Base-by-base conservation (phyloP, 2,797 vertebrate species). In the Poecile montanus region DNA sequence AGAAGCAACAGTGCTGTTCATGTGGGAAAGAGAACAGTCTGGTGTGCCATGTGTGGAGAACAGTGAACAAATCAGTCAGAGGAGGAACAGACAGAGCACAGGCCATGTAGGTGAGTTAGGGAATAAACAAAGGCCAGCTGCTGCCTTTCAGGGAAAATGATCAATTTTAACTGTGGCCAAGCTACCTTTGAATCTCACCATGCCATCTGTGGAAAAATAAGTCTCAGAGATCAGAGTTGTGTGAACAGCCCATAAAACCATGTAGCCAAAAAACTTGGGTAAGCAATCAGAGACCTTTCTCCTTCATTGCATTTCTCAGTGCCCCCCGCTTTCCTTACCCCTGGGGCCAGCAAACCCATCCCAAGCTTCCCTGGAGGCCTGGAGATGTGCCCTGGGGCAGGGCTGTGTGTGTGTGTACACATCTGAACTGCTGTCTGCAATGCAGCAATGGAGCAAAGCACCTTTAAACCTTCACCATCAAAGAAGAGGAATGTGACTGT, bases 161-260 rank as follows among this genome's bases (percentile, higher is more conserved):
- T 45, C 38, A 19, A 0, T 54, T 70, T 75, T 57, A 50, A 17
- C 79, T 42, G 22, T 19, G 65, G 19, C 47, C 54, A 51, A 75
- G 60, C 56, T 86, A 40, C 51, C 58, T 67, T 89, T 17, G 16
- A 22, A 42, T 79, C 44, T 75, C 54, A 17, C 22, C 5, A 0
- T 25, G 36, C 30, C 25, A 23, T n/a, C 51, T 89, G 19, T 5
- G 12, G 53, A 19, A 83, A 79, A 85, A 13, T 10, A 51, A 44
- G 23, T 36, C 67, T 86, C 2, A 40, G 4, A 36, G 13, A 30
- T 65, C 45, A 54, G 65, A 67, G 40, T 5, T 70, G 23, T 51
- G 44, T 8, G 47, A 61, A 10, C 36, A 62, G 56, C 25, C 38
- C 0, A 0, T 50, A 60, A 85, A 90, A n/a, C 15, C 2, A 1